A percentile compares a stretch with the other conserved stretches of the same genome.
Conservation (phyloP, 2,113 vertebrate genomes). For the Carassius gibelio region DNA sequence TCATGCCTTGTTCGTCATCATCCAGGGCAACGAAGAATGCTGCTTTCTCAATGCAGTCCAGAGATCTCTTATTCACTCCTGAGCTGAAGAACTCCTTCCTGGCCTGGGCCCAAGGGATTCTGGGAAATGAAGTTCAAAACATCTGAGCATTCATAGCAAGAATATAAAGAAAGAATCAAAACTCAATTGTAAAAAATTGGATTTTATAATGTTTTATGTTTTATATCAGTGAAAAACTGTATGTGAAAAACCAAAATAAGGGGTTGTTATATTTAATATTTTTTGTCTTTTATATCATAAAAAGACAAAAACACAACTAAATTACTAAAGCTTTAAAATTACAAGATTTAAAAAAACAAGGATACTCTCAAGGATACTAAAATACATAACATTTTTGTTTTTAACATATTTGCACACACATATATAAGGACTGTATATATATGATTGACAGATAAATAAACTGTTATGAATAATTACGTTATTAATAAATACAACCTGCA, state of each 20-base stretch:
- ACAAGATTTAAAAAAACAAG: too few relatives aligned
- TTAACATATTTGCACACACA: too few relatives aligned
- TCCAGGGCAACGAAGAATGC: conserved; percentile 88
- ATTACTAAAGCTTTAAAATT: too few relatives aligned
- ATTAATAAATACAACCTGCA: too few relatives aligned
- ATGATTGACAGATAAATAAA: too few relatives aligned
- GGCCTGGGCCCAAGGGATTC: conserved; percentile 83
- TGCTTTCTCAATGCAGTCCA: conserved; percentile 83
- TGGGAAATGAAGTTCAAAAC: conserved; percentile 58
- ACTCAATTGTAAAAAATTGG: background rate
- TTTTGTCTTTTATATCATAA: too few relatives aligned
- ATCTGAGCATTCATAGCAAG: background rate
- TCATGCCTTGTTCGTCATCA: conserved; percentile 79
- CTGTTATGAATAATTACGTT: too few relatives aligned
- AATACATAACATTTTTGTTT: too few relatives aligned
- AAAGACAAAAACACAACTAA: too few relatives aligned
- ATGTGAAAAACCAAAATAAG: background rate
- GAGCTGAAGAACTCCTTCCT: conserved; percentile 77
- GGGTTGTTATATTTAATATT: background rate
- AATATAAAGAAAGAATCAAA: background rate
- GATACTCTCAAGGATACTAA: too few relatives aligned
- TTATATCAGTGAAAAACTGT: background rate
- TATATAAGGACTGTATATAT: too few relatives aligned
- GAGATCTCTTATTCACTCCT: conserved; percentile 74
- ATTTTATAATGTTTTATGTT: background rate